Evolutionary conservation across 2,797 vertebrate species (phyloP), one percentile per base, ranked within the genome.

Genomic region (Lepidocolaptes lacrymiger): DNA sequence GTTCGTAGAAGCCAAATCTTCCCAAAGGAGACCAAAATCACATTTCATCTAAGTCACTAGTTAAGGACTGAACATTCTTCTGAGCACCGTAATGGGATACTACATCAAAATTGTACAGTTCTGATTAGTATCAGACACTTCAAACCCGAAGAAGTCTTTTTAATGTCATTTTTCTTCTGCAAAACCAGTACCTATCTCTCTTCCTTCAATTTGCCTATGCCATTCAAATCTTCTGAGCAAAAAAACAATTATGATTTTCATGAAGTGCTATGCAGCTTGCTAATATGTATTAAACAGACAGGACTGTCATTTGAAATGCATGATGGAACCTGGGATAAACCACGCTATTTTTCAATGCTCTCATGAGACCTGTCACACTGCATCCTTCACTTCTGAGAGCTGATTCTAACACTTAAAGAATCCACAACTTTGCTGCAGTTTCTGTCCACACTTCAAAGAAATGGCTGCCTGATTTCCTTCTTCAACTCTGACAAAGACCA

Each of bases 201-300:
- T 95, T 88, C 61, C 93, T 94, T 92, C 67, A 95, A 51, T 34
- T 81, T 92, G 61, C 63, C 85, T 88, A 89, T 80, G 46, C 39
- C 58, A 94, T 67, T 96, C 82, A 83, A 72, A 84, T 91, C 77
- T 95, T 87, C 93, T 12, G 43, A 94, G 91, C 72, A 96, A 96
- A 96, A 54, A 75, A 77, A 73, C 68, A 90, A 81, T 69, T 23
- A 10, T 1, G 5, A 89, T 95, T 95, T 96, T 95, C 89, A 94
- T 2, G 21, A 67, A 93, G 82, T 64, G 75, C 89, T 94, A 93
- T 62, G 66, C 72, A 96, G 54, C 44, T 19, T 26, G 59, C 85
- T 88, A 96, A 93, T 91, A 94, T 1, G 7, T 56, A 84, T 81
- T 88, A 73, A 96, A 93, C 15, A 95, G 71, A 91, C 20, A 92